phyloP scores from a whole-genome alignment of 2,888 invertebrate genomes.

The Polyommatus icarus region DNA sequence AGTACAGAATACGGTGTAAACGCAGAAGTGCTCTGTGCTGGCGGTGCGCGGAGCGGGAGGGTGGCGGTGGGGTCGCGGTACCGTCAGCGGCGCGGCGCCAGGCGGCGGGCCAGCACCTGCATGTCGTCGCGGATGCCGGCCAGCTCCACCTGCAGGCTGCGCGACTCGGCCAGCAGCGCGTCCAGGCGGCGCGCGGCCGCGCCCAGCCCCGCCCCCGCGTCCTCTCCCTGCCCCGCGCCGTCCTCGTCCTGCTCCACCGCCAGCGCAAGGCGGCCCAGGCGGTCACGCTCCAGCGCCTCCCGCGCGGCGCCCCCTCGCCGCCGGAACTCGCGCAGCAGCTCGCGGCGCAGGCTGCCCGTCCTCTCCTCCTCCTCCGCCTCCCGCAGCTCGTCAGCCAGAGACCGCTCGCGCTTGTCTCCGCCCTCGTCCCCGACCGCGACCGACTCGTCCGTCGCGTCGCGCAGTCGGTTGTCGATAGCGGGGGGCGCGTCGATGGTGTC shows the following conservation, averaged over 20 bases:
- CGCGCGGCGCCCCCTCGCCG: slow-evolving; percentile 52
- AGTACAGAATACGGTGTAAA: neutral
- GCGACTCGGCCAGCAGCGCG: slow-evolving; percentile 70
- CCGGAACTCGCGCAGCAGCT: slow-evolving; percentile 53
- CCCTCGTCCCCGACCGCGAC: slow-evolving; percentile 35
- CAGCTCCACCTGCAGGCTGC: slow-evolving; percentile 70
- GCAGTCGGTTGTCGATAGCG: neutral
- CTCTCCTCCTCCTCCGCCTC: slow-evolving; percentile 66
- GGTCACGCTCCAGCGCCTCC: slow-evolving; percentile 66
- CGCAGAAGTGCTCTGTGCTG: neutral
- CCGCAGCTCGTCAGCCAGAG: slow-evolving; percentile 67
- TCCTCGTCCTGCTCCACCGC: slow-evolving; percentile 69
- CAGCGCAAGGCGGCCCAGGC: slow-evolving; percentile 66
- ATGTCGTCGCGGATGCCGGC: slow-evolving; percentile 74
- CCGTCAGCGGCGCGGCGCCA: slow-evolving; percentile 67
- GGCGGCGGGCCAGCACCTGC: slow-evolving; percentile 77
- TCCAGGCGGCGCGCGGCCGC: slow-evolving; percentile 67
- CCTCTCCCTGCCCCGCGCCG: slow-evolving; percentile 60
- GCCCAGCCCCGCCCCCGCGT: slow-evolving; percentile 53
- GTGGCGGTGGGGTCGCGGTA: slow-evolving; percentile 52
- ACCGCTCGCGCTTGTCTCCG: slow-evolving; percentile 48
- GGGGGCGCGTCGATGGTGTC: slow-evolving; percentile 11
- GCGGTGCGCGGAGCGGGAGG: slow-evolving; percentile 35
- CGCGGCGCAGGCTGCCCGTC: slow-evolving; percentile 49
- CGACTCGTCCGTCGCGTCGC: neutral